Percentiles rank a stretch among this genome's conserved stretches.
Evolutionary conservation across 2,888 invertebrate species (phyloP).

Genomic region (Noctuana brunneofusca): DNA sequence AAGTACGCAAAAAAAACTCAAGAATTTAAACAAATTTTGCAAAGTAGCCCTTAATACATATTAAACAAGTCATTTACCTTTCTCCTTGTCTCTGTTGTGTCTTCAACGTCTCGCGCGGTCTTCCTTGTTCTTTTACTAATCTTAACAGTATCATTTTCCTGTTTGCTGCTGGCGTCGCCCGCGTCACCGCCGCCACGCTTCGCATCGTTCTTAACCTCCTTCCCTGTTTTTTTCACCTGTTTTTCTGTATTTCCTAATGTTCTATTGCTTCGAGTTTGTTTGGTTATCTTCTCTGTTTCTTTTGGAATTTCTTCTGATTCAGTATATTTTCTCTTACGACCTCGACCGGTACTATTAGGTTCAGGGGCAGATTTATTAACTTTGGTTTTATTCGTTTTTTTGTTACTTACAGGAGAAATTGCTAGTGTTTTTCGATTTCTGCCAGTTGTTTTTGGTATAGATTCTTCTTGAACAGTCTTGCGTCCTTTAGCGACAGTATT

Average conservation of each 20-base stretch:
- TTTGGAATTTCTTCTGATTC: not conserved
- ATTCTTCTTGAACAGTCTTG: not conserved
- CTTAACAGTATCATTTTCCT: not conserved
- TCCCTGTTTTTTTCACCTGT: not conserved
- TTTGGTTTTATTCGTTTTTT: constrained; percentile 1
- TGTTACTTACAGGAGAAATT: constrained; percentile 25
- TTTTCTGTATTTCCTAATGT: not conserved
- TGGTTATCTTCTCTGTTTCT: not conserved
- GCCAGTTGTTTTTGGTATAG: constrained; percentile 10
- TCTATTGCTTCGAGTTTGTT: constrained; percentile 3
- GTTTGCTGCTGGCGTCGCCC: not conserved
- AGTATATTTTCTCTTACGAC: constrained; percentile 26
- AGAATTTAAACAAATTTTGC: too few species aligned
- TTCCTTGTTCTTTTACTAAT: not conserved
- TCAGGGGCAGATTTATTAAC: not conserved
- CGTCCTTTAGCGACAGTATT: constrained; percentile 1
- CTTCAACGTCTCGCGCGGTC: not conserved
- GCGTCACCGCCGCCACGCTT: not conserved
- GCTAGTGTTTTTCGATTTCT: not conserved
- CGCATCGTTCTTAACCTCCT: too few species aligned
- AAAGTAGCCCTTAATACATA: not conserved
- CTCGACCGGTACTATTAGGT: constrained; percentile 4
- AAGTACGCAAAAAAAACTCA: too few species aligned
- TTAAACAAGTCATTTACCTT: constrained; percentile 8
- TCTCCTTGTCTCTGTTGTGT: constrained; percentile 8